Conservation (phyloP, 2,113 vertebrate genomes). For the Perca flavescens region DNA sequence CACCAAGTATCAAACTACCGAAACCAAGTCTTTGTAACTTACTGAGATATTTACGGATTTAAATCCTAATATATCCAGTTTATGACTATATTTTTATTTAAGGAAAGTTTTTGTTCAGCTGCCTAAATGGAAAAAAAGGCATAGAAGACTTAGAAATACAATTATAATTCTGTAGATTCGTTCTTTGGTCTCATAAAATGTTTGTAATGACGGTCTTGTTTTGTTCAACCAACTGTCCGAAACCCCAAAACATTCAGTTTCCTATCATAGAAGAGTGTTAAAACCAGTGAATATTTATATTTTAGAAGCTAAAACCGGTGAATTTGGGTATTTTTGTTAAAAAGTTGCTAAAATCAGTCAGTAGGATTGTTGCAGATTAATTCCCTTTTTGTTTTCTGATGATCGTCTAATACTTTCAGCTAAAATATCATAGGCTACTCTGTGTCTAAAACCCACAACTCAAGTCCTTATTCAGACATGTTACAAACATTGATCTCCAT, state of each 20-base stretch:
- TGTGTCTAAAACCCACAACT: not conserved
- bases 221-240: not conserved
- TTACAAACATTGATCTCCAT: not conserved
- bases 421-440: not conserved
- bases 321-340: not conserved
- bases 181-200: not conserved
- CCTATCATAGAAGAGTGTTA: too few species aligned
- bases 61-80: not conserved
- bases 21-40: not conserved
- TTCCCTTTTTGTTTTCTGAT: not conserved
- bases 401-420: not conserved
- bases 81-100: not conserved
- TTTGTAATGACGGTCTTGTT: not conserved
- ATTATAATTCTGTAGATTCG: not conserved
- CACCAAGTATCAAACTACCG: not conserved
- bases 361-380: not conserved
- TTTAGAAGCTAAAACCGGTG: not conserved
- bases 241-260: not conserved
- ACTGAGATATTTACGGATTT: not conserved
- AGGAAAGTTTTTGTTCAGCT: too few species aligned
- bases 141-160: not conserved
- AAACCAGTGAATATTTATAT: not conserved
- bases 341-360: not conserved
- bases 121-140: too few species aligned
- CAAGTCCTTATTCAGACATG: constrained; percentile 4